phyloP scores from a whole-genome alignment of 2,888 invertebrate genomes.

The Amphipyra berbera region DNA sequence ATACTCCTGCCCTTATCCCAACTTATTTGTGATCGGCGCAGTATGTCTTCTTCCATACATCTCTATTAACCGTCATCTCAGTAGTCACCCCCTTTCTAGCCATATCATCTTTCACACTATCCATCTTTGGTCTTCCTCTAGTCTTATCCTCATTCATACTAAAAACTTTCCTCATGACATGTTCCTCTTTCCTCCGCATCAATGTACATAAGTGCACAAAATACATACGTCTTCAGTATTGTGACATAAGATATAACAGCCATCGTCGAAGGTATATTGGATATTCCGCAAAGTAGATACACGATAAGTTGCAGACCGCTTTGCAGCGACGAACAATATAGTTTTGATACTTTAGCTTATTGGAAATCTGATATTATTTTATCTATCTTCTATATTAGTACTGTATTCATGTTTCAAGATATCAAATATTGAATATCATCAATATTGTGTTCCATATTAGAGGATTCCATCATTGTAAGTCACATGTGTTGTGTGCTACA shows the following conservation, averaged over 20 bases:
- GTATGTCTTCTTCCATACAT: too few relatives aligned
- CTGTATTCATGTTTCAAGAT: conserved; percentile 16
- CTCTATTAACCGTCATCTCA: too few relatives aligned
- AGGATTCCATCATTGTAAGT: conserved; percentile 24
- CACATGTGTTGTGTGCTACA: conserved; percentile 29
- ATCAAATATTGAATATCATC: conserved; percentile 39
- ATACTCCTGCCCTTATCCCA: too few relatives aligned
- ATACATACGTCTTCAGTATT: not conserved
- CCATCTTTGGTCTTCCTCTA: too few relatives aligned
- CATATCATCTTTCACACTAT: too few relatives aligned
- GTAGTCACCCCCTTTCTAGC: too few relatives aligned
- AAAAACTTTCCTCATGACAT: too few relatives aligned
- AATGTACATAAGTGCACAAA: too few relatives aligned
- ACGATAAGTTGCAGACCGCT: conserved; percentile 1
- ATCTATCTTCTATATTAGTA: conserved; percentile 15
- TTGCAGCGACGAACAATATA: conserved; percentile 10
- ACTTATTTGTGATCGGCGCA: too few relatives aligned
- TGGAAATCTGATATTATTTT: conserved; percentile 23
- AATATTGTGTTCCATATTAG: conserved; percentile 34
- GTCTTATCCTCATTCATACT: too few relatives aligned
- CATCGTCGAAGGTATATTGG: not conserved
- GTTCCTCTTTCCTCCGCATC: too few relatives aligned
- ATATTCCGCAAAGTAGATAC: not conserved
- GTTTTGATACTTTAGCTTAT: conserved; percentile 14
- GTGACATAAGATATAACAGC: not conserved